Conservation (phyloP, 2,888 invertebrate genomes). For the Halocaridina rubra region DNA sequence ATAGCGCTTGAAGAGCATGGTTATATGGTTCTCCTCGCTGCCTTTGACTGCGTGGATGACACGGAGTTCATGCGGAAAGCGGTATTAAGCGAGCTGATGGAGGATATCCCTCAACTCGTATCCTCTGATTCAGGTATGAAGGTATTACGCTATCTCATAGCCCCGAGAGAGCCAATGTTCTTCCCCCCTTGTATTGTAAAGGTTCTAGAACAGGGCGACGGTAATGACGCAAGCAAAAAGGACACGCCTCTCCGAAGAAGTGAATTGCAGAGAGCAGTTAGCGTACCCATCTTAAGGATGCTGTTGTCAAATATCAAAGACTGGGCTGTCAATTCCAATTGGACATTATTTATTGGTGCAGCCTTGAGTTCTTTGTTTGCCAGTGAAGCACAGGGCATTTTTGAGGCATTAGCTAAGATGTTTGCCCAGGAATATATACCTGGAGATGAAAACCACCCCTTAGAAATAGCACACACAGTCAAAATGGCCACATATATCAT, state of each 20-base stretch:
- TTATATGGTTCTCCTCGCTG: conserved; percentile 81
- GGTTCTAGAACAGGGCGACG: conserved; percentile 80
- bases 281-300: conserved; percentile 74
- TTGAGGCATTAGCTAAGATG: conserved; percentile 54
- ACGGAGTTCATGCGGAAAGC: conserved; percentile 89
- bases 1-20: conserved; percentile 89
- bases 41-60: conserved; percentile 92
- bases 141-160: conserved; percentile 88
- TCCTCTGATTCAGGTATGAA: conserved; percentile 85
- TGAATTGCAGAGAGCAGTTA: conserved; percentile 78
- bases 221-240: conserved; percentile 80
- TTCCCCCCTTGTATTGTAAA: conserved; percentile 86
- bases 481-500: conserved; percentile 72
- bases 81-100: conserved; percentile 56
- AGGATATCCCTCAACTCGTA: conserved; percentile 77
- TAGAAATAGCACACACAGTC: conserved; percentile 80
- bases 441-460: conserved; percentile 71
- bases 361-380: conserved; percentile 47
- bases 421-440: conserved; percentile 55
- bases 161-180: conserved; percentile 77
- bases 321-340: conserved; percentile 69
- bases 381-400: conserved; percentile 19
- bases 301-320: conserved; percentile 79
- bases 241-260: conserved; percentile 75
- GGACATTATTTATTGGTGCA: conserved; percentile 62